Base-by-base conservation (phyloP, 2,888 invertebrate genomes). In the Caenorhabditis angaria region DNA sequence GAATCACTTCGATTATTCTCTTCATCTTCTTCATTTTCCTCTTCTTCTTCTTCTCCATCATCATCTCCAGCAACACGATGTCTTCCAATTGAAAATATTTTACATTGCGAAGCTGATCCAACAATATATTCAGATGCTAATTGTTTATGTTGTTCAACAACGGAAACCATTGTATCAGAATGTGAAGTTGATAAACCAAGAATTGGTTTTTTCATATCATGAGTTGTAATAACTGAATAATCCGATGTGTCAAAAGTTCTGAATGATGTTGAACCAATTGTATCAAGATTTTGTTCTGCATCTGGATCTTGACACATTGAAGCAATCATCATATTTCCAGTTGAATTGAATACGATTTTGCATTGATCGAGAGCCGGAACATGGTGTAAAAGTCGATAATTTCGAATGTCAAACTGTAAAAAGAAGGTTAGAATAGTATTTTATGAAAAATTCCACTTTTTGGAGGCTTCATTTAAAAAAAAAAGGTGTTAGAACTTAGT, bases 351-450 rank as follows among this genome's bases (percentile, higher is more conserved):
- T 70, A 92, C 91, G 29, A 96, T 92, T 88, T 92, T 91, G 78
- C 94, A 94, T 88, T 95, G 94, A 88, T 97, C 95, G 74, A 99
- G 90, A 0, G 93, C 92, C 0, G 96, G 94, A 60, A 99, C 96
- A 0, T 97, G 97, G 88, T 95, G 92, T 41, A 99, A 89, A 51
- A 99, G 89, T 87, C 95, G 94, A 88, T 94, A 97, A 51, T 95
- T 96, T 81, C 97, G 90, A 28, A 97, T 89, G 88, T 99, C 99
- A 97, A 97, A 99, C 62, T 97, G 80, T 51, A 65, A 75, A 14
- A 28, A 2, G n/a, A n/a, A n/a, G n/a, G n/a, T n/a, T n/a, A n/a
- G n/a, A n/a, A n/a, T n/a, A n/a, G n/a, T n/a, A n/a, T n/a, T n/a
- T n/a, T n/a, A n/a, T n/a, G n/a, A n/a, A n/a, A n/a, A n/a, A n/a